phyloP scores from a whole-genome alignment of 2,888 invertebrate species.

The Plagodis dolabraria region DNA sequence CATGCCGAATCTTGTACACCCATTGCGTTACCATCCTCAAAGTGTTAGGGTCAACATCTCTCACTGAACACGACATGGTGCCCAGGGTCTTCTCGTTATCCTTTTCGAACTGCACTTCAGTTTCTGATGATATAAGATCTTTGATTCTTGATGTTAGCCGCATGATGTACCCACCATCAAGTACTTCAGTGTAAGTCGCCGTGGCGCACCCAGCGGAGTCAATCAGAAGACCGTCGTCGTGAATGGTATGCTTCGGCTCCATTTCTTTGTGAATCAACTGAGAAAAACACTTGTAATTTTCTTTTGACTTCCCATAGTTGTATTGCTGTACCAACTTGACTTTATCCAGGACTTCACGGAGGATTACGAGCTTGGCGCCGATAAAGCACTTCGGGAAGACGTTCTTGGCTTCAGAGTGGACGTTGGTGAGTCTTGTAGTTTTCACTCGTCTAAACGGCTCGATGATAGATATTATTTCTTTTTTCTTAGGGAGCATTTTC shows the following conservation, averaged over 20 bases:
- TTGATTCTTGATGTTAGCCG: slow-evolving; percentile 69
- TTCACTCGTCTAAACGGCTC: slow-evolving; percentile 52
- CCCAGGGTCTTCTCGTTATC: slow-evolving; percentile 60
- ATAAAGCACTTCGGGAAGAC: slow-evolving; percentile 76
- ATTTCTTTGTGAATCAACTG: slow-evolving; percentile 72
- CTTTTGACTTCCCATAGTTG: slow-evolving; percentile 69
- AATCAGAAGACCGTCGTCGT: slow-evolving; percentile 64
- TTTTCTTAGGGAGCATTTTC: slow-evolving; percentile 71
- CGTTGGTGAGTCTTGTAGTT: slow-evolving; percentile 62
- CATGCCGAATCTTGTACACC: slow-evolving; percentile 67
- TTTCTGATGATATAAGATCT: slow-evolving; percentile 74
- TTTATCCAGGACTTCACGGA: slow-evolving; percentile 68
- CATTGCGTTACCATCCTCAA: slow-evolving; percentile 68
- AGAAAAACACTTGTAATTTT: slow-evolving; percentile 64
- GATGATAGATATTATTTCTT: slow-evolving; percentile 57
- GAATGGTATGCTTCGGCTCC: slow-evolving; percentile 51
- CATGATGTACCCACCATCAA: slow-evolving; percentile 65
- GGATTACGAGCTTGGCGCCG: slow-evolving; percentile 67
- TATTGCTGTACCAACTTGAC: slow-evolving; percentile 75
- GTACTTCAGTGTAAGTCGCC: slow-evolving; percentile 65
- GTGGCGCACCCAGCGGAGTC: slow-evolving; percentile 72
- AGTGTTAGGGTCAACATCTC: slow-evolving; percentile 70
- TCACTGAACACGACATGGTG: slow-evolving; percentile 61
- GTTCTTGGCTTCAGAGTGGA: slow-evolving; percentile 72
- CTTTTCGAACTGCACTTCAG: slow-evolving; percentile 69